Base-by-base conservation (phyloP, 2,797 vertebrate genomes). In the Lateolabrax maculatus region DNA sequence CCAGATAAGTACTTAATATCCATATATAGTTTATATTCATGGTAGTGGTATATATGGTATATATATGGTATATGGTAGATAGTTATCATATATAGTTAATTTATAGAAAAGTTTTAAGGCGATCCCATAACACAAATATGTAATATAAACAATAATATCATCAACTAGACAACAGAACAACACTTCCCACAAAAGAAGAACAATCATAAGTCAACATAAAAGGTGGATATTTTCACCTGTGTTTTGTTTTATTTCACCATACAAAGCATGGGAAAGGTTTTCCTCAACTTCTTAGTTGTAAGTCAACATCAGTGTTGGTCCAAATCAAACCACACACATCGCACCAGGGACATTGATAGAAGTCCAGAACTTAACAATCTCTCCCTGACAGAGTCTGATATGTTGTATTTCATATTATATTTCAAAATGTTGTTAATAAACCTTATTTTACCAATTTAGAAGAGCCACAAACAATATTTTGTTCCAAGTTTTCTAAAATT, bases 361-460 rank as follows among this genome's bases (percentile, higher is more conserved):
- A 52, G 34, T 46, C 49, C 36, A 36, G 21, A 23, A 62, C 16
- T 49, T 25, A 37, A 19, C 13, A 10, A 4, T 56, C 0, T n/a
- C 21, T 23, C n/a, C 46, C 44, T 9, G 19, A n/a, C 44, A 19
- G 41, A 58, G 10, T 48, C 21, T 21, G 13, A 49, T 9, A 44
- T 36, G 29, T 25, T 44, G 29, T 56, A 34, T 69, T 44, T 27
- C 29, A 37, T 51, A 39, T 43, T 19, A 63, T 49, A 31, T 31
- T 7, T 70, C 10, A 31, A 70, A 56, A 27, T 53, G 18, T 4
- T 49, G 11, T 25, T n/a, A 65, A 39, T 57, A 29, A 39, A 57
- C 1, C 13, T n/a, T 55, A 19, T 61, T 72, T 79, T 46, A 60
- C 27, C 23, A 15, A n/a, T 43, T 51, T n/a, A 49, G 46, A 67